These are phyloP conservation scores for Diarsia brunnea DNA, from an alignment of 2,888 invertebrate genomes.

Conservation along the genomic window DNA sequence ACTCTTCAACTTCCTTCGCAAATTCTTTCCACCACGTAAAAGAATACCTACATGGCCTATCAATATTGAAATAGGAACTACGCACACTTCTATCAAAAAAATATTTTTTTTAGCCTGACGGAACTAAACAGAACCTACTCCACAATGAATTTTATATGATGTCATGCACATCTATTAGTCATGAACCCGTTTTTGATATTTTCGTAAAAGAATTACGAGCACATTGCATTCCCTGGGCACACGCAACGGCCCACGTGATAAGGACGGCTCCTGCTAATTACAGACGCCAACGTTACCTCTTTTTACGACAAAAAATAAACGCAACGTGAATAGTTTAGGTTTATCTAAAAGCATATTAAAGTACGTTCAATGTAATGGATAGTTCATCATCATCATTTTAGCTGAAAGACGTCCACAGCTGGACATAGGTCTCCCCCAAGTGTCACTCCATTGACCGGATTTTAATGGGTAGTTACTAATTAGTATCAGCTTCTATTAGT, in stretches of 20 bases:
- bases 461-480: no score
- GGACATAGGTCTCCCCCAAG: no score
- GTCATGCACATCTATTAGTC: constrained; percentile 17
- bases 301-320: constrained; percentile 33
- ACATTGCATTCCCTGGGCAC: constrained; percentile 46
- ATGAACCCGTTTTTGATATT: constrained; percentile 47
- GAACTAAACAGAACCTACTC: neutral
- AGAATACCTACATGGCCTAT: no score
- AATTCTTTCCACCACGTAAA: no score
- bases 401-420: no score
- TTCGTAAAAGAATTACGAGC: constrained; percentile 50
- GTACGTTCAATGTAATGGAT: no score
- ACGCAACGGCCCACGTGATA: constrained; percentile 56
- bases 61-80: no score
- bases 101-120: neutral
- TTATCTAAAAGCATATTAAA: constrained; percentile 4
- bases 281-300: constrained; percentile 36
- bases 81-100: neutral
- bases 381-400: no score
- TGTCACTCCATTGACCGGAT: no score
- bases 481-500: neutral
- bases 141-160: neutral
- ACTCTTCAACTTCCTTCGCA: no score
- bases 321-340: constrained; percentile 7
- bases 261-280: constrained; percentile 50